Evolutionary conservation across 2,888 invertebrate genomes (phyloP), one percentile per base, ranked within the genome.

Genomic region (Clistopyga incitator): DNA sequence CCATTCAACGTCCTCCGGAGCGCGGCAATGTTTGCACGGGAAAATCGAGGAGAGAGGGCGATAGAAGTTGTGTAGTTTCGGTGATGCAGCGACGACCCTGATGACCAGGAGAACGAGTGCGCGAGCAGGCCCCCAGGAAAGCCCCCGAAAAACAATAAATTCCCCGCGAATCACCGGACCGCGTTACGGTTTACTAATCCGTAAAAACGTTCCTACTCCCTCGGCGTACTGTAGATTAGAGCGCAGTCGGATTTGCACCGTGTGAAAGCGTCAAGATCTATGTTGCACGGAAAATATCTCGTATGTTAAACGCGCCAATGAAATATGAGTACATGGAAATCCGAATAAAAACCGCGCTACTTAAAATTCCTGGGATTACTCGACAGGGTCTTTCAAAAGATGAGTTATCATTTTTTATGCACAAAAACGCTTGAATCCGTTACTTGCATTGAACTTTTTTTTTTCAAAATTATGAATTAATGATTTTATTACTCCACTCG

Each of bases 131-230:
- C 42, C 76, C 59, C 71, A 50, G 68, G 78, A 81, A 86, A 86
- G 86, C 54, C 59, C 76, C 68, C 76, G 86, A 88, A 88, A 88
- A 88, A 88, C 88, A 81, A 91, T 90, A 89, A 90, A 91, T 90
- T 88, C 85, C 86, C 86, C 86, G 82, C 88, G 88, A 89, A 89
- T 88, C 89, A 88, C 84, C 85, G 87, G 61, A 76, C 87, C 79
- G 84, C 82, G 79, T 84, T 71, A 86, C 86, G 85, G 85, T 88
- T 88, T 87, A 88, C 86, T 88, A 88, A 89, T 87, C 88, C 88
- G 88, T 88, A 89, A 89, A 88, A 89, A 89, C 85, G 85, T 77
- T 82, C 74, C 70, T 45, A 70, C 71, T 78, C 75, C 68, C 68
- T n/a, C 67, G 45, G n/a, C 23, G 54, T 56, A 56, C 23, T 25